Percentiles rank a stretch among this genome's conserved stretches.
These are phyloP conservation scores for Branchellion lobata DNA, from an alignment of 2,888 invertebrate genomes.

Conservation along the genomic window DNA sequence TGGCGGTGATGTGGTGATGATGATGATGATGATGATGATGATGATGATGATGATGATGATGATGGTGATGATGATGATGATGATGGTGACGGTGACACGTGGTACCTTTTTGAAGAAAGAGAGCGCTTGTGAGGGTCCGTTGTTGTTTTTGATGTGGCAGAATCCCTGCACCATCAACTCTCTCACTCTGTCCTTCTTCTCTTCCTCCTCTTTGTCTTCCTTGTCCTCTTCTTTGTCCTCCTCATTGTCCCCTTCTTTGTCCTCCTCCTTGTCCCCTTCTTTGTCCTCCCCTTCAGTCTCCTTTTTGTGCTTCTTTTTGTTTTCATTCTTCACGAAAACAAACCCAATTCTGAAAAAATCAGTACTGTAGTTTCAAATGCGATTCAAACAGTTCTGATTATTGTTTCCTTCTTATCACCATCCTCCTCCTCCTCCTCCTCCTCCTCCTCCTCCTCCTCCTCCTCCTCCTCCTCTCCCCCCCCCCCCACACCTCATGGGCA, in stretches of 20 bases:
- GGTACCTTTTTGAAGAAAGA: neutral
- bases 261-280: neutral
- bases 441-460: too few species aligned
- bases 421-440: too few species aligned
- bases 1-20: neutral
- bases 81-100: neutral
- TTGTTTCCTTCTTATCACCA: too few species aligned
- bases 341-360: neutral
- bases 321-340: constrained; percentile 9
- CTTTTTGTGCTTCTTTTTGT: neutral
- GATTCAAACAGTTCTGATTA: neutral
- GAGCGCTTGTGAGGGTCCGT: neutral
- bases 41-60: neutral
- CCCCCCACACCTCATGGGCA: constrained; percentile 70
- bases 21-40: neutral
- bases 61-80: neutral
- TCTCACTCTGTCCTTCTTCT: neutral
- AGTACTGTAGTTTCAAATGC: neutral
- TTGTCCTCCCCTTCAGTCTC: neutral
- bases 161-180: neutral
- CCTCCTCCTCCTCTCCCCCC: too few species aligned
- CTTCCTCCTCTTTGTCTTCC: constrained; percentile 1
- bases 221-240: neutral
- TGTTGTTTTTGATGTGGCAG: neutral
- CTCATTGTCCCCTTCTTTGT: neutral